phyloP scores from a whole-genome alignment of 2,888 invertebrate genomes.

The Dendrolimus houi region DNA sequence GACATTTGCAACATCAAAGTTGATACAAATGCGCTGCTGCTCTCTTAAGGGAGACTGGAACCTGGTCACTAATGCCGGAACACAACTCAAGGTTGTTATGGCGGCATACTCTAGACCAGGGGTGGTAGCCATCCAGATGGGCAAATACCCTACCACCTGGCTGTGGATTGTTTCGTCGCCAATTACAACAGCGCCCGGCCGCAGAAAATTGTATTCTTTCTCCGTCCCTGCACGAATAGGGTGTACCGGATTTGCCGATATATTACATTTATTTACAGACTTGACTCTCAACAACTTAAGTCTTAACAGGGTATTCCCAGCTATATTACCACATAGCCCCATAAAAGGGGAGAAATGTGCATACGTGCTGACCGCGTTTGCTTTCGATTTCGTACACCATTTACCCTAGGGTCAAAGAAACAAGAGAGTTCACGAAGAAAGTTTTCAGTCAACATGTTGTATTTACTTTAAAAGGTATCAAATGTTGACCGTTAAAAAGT shows the following conservation, averaged over 20 bases:
- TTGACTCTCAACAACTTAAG: no score
- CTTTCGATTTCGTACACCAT: constrained; percentile 15
- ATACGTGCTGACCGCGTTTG: constrained; percentile 26
- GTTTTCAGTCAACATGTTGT: background rate
- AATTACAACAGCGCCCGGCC: background rate
- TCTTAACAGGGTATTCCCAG: background rate
- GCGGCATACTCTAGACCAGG: no score
- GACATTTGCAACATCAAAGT: no score
- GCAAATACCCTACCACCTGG: no score
- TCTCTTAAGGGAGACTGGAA: no score
- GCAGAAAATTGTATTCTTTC: background rate
- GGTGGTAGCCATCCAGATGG: no score
- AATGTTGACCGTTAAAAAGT: background rate
- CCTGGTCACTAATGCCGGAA: no score
- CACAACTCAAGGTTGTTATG: no score
- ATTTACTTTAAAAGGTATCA: background rate
- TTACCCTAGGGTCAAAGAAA: background rate
- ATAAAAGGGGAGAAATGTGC: constrained; percentile 58
- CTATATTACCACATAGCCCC: constrained; percentile 20
- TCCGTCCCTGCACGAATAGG: background rate
- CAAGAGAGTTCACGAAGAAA: background rate
- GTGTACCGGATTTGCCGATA: no score
- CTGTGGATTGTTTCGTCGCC: background rate
- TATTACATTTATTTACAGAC: no score
- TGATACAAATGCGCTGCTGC: no score